phyloP scores from a whole-genome alignment of 2,113 vertebrate species.

The Menura novaehollandiae region DNA sequence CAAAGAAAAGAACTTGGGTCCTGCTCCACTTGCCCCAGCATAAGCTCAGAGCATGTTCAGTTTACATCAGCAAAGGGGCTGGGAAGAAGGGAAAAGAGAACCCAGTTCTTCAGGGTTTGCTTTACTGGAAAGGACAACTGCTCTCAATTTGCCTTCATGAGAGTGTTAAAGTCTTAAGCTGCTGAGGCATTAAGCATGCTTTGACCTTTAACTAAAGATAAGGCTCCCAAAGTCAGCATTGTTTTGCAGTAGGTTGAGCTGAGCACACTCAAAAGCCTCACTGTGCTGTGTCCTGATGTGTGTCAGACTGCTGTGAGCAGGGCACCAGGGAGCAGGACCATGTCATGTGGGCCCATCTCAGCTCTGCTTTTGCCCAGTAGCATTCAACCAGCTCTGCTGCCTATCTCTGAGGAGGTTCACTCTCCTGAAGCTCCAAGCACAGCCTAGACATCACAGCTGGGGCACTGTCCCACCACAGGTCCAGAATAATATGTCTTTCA shows the following conservation, averaged over 20 bases:
- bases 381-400: not conserved
- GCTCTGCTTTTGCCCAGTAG: not conserved
- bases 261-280: not conserved
- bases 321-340: not conserved
- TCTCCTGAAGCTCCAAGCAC: not conserved
- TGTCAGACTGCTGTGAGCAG: not conserved
- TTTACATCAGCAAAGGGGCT: not conserved
- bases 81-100: not conserved
- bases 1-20: not conserved
- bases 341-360: not conserved
- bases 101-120: not conserved
- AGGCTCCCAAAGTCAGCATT: not conserved
- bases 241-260: not conserved
- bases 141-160: not conserved
- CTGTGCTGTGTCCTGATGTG: not conserved
- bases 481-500: not conserved
- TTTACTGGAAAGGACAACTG: not conserved
- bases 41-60: not conserved
- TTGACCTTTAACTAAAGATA: conserved; percentile 38
- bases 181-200: not conserved
- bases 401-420: not conserved
- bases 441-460: not conserved
- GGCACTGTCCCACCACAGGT: not conserved
- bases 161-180: not conserved
- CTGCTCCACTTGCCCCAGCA: not conserved